These are phyloP conservation scores for Harpagifer antarcticus DNA, from an alignment of 2,797 vertebrate genomes.

Conservation along the genomic window DNA sequence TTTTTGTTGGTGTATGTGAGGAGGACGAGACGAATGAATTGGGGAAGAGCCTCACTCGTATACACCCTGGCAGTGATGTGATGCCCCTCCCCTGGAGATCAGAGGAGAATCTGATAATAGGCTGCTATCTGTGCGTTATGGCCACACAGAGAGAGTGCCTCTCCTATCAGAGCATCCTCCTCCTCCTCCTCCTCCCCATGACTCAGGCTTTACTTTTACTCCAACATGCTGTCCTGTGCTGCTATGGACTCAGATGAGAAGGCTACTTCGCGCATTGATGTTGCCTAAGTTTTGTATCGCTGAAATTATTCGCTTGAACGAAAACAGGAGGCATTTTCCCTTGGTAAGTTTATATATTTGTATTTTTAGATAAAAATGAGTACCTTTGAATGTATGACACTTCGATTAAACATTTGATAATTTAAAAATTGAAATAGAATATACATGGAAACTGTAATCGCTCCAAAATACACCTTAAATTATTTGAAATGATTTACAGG, in stretches of 20 bases:
- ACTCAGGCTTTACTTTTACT: constrained; percentile 37
- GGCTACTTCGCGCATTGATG: neutral
- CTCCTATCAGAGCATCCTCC: constrained; percentile 36
- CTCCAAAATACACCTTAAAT: neutral
- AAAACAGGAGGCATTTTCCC: constrained; percentile 1
- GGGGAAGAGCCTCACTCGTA: constrained; percentile 35
- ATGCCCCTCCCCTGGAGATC: constrained; percentile 72
- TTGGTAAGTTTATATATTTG: constrained; percentile 59
- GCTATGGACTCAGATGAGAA: constrained; percentile 22
- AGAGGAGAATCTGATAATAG: constrained; percentile 67
- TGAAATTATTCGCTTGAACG: constrained; percentile 4
- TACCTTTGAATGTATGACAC: neutral
- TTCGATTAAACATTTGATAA: neutral
- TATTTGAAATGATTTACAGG: neutral
- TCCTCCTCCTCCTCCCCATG: constrained; percentile 51
- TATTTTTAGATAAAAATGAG: neutral
- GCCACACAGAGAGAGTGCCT: constrained; percentile 58
- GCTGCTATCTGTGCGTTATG: constrained; percentile 71
- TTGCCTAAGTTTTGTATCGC: constrained; percentile 6
- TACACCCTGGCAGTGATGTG: constrained; percentile 45
- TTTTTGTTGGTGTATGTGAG: neutral
- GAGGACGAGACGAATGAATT: constrained; percentile 10
- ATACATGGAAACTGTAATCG: neutral
- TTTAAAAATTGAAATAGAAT: neutral
- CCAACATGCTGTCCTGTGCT: constrained; percentile 40